Evolutionary conservation across 2,888 invertebrate species (phyloP).

Genomic region (Pristionchus arcanus): DNA sequence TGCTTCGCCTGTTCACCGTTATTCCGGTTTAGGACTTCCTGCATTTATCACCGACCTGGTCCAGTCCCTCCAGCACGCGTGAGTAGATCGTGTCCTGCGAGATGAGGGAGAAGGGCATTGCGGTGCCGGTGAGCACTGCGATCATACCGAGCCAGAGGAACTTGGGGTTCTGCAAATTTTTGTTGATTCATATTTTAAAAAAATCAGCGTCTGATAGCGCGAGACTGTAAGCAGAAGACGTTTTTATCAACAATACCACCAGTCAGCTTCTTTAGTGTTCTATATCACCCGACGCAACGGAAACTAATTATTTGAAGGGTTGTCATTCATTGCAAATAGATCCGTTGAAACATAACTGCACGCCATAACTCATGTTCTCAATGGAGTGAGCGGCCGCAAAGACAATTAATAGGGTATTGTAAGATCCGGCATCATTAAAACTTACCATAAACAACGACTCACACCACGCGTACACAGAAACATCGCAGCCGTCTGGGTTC

Average conservation of each 20-base stretch:
- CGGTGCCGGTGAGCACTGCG: neutral
- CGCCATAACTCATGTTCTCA: too few relatives aligned
- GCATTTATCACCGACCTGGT: slow-evolving; percentile 25
- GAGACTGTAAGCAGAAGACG: too few relatives aligned
- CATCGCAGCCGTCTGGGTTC: neutral
- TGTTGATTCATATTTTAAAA: neutral
- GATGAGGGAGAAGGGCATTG: slow-evolving; percentile 49
- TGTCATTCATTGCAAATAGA: too few relatives aligned
- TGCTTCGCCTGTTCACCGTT: too few relatives aligned
- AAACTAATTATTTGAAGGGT: too few relatives aligned
- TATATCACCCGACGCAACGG: too few relatives aligned
- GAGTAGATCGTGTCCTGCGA: slow-evolving; percentile 46
- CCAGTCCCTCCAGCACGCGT: neutral
- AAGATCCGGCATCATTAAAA: neutral
- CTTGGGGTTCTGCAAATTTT: neutral
- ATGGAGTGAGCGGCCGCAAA: too few relatives aligned
- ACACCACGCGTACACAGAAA: neutral
- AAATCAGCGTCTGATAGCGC: too few relatives aligned
- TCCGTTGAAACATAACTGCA: too few relatives aligned
- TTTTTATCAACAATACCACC: too few relatives aligned
- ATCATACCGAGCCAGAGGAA: slow-evolving; percentile 13
- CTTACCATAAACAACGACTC: neutral
- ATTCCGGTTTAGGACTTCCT: neutral
- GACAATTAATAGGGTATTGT: too few relatives aligned
- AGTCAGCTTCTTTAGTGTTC: too few relatives aligned